Evolutionary conservation across 2,113 vertebrate genomes (phyloP), one percentile per base, ranked within the genome.

Genomic region (Eulemur macaco): DNA sequence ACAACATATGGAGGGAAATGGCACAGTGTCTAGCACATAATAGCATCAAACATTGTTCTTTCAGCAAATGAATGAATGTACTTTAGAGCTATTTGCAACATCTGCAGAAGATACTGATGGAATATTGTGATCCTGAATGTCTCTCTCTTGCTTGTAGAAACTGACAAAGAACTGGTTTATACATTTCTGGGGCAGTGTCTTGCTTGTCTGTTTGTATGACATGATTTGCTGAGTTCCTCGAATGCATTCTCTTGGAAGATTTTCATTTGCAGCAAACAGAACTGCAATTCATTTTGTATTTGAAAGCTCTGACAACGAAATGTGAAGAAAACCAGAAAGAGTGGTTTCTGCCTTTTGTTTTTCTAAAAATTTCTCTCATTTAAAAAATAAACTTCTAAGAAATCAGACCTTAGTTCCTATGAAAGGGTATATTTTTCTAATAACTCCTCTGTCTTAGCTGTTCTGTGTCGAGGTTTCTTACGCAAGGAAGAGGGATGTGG

Each of bases 41-140:
- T 2, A 73, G 31, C n/a, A 5, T 29, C 63, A 74, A 6, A 17
- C 13, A 14, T 0, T 10, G 37, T 21, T 76, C 52, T 14, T 60
- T 42, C 14, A 29, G 25, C 18, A 17, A 45, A 27, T 20, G 71
- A 17, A 20, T 14, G 50, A 20, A 12, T 11, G 23, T 47, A 37
- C 66, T 71, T 71, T 31, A 23, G 54, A 27, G 23, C 20, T 63
- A 1, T 27, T 20, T 15, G 25, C 12, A 14, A 4, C 27, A 6
- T 18, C 66, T 7, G 0, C 1, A 17, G 37, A 4, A 47, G 68
- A 34, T 21, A 1, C n/a, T 29, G 0, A 3, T 0, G 10, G 17
- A 12, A 37, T 11, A 9, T 1, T 54, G 25, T 7, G 45, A 45
- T 21, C 47, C 37, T 18, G 47, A 69, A 10, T 3, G 4, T 23